Base-by-base conservation (phyloP, 2,888 invertebrate species). In the Ormia ochracea region DNA sequence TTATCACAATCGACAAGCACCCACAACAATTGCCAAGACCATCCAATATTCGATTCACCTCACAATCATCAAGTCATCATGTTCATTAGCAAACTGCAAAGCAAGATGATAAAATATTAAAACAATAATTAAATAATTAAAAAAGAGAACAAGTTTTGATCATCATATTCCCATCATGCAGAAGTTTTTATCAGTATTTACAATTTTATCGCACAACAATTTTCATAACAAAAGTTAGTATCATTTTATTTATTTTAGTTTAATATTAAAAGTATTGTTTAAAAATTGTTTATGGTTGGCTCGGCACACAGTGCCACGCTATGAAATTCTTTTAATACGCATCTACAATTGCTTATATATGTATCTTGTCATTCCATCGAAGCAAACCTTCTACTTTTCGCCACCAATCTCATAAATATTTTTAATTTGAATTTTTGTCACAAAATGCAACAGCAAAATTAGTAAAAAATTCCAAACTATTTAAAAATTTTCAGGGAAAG, bases 1-100 rank as follows among this genome's bases (percentile, higher is more conserved):
- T n/a, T 63, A 65, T 38, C 52, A 74, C 74, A 70, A 65, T 65
- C 75, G 79, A 79, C 79, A 79, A 79, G 70, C 79, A 79, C 79
- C 58, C 75, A 79, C 74, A 50, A 65, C 50, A 52, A 66, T 28
- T 38, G 48, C 12, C 28, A 58, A 38, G 14, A 52, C 4, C 59
- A 38, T n/a, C 45, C 36, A 52, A 17, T 43, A 43, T 59, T 36
- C 33, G 33, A 26, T 63, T 68, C 54, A 69, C 38, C 61, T 48
- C 65, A 72, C n/a, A 31, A 61, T 50, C 48, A 63, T 38, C 58
- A 63, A 9, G 4, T 38, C 56, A 73, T 66, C 73, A 63, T 63
- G n/a, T 31, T 63, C 48, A 76, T 76, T 56, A 36, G 36, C 21
- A 56, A 45, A 56, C 38, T 36, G 2, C n/a, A 19, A 69, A 36